Base-by-base conservation (phyloP, 2,113 vertebrate species). In the Damaliscus lunatus region DNA sequence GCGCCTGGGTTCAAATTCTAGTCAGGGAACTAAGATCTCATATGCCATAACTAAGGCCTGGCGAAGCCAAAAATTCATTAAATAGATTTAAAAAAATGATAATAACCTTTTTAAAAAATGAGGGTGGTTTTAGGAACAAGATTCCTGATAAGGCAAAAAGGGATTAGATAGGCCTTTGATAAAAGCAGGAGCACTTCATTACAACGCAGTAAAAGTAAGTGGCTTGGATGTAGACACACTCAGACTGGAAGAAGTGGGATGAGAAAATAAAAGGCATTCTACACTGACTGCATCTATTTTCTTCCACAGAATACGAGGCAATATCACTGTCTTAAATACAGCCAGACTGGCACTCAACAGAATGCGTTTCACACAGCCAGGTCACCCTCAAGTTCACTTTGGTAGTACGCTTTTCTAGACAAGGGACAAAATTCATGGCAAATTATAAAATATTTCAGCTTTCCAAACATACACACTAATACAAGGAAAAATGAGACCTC, bases 381-480 rank as follows among this genome's bases (percentile, higher is more conserved):
- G 84, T 59, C 7, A 80, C 25, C 40, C 55, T 89, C 59, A 52
- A 17, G 25, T 48, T 91, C 52, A 59, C 83, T 43, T 40, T 84
- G 7, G 1, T 40, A 60, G 12, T 83, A 80, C 6, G 31, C n/a
- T 64, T 84, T 80, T 90, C 60, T 57, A 92, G 31, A 62, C 53
- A 91, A 77, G 48, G 71, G 46, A 91, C 29, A 96, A 94, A 55
- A 59, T 62, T 90, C 17, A 83, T 3, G 5, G 17, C 89, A 96
- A 90, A 91, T 90, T 96, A 50, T 82, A 91, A 87, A 77, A 62
- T 31, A 88, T n/a, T 78, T 46, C 83, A 78, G 40, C n/a, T 93
- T 95, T 81, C 92, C 11, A 94, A 15, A 92, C 10, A 36, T 4
- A 95, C 4, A 67, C 15, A 43, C 57, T 19, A 59, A 94, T 43